Percentiles rank a stretch among this genome's conserved stretches.
These are phyloP conservation scores for Cochlearius cochlearius DNA, from an alignment of 2,113 vertebrate genomes.

Conservation along the genomic window DNA sequence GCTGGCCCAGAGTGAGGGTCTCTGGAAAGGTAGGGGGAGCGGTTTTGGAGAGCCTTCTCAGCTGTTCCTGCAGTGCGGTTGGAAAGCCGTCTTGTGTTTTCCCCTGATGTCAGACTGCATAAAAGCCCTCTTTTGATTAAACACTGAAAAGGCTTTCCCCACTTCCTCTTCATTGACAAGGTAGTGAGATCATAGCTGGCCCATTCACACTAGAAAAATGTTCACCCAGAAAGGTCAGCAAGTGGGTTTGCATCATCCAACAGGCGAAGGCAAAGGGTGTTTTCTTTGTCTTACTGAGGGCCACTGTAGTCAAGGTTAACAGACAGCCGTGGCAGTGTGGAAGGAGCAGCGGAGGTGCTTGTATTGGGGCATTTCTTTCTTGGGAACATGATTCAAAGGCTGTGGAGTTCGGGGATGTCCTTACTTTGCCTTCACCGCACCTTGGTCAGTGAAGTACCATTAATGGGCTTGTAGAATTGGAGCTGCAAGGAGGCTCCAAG, in stretches of 20 bases:
- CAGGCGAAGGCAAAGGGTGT: not conserved
- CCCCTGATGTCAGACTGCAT: slow-evolving; percentile 55
- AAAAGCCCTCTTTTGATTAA: slow-evolving; percentile 43
- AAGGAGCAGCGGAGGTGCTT: not conserved
- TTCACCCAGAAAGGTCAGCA: slow-evolving; percentile 63
- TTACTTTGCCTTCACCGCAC: not conserved
- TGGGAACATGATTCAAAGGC: not conserved
- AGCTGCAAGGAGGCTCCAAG: not conserved
- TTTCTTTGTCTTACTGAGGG: slow-evolving; percentile 53
- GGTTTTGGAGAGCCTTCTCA: slow-evolving; percentile 36
- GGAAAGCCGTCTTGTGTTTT: slow-evolving; percentile 56
- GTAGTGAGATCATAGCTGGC: slow-evolving; percentile 70
- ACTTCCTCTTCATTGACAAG: slow-evolving; percentile 63
- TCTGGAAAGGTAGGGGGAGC: slow-evolving; percentile 55
- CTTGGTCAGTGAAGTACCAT: not conserved
- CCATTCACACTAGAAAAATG: slow-evolving; percentile 61
- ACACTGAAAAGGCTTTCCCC: slow-evolving; percentile 46
- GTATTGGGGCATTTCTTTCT: not conserved
- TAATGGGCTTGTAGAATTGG: not conserved
- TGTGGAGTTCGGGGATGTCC: not conserved
- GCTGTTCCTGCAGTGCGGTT: slow-evolving; percentile 59
- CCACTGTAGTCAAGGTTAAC: slow-evolving; percentile 27
- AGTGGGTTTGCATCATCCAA: slow-evolving; percentile 49
- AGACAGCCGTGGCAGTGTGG: not conserved
- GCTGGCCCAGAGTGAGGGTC: slow-evolving; percentile 53